Conservation (phyloP, 2,797 vertebrate genomes). For the Malacoraja senta region DNA sequence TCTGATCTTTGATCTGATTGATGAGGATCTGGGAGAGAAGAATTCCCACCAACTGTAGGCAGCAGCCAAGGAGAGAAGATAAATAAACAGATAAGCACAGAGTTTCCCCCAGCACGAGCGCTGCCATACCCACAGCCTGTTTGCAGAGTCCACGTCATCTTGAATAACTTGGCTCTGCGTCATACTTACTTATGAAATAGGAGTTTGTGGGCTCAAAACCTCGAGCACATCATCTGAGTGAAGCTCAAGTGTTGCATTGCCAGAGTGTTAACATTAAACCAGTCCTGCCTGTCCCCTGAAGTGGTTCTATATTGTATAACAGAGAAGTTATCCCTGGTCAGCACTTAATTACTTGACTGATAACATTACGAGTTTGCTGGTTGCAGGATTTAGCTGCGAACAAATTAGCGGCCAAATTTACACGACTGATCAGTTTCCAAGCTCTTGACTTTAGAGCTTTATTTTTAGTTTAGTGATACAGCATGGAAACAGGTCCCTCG, state of each 20-base stretch:
- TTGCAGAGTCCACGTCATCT: not conserved
- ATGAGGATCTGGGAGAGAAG: slow-evolving; percentile 80
- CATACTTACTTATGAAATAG: not conserved
- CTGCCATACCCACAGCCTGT: not conserved
- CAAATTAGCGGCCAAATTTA: not conserved
- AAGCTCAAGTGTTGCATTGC: too few relatives aligned
- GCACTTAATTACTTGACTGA: not conserved
- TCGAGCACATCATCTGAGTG: not conserved
- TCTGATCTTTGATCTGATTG: slow-evolving; percentile 82
- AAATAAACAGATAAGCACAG: not conserved
- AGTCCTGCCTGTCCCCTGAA: not conserved
- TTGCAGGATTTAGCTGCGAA: not conserved
- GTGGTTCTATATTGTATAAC: not conserved
- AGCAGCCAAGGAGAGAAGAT: not conserved
- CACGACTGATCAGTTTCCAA: too few relatives aligned
- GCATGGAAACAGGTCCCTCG: too few relatives aligned
- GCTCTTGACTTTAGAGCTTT: too few relatives aligned
- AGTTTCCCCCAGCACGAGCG: not conserved
- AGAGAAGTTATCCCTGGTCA: not conserved
- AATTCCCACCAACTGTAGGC: slow-evolving; percentile 77
- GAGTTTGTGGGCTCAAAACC: not conserved
- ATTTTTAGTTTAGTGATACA: too few relatives aligned
- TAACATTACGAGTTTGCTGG: not conserved
- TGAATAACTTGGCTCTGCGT: not conserved
- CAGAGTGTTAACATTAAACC: too few relatives aligned